Base-by-base conservation (phyloP, 2,113 vertebrate species). In the Polypterus bichir region DNA sequence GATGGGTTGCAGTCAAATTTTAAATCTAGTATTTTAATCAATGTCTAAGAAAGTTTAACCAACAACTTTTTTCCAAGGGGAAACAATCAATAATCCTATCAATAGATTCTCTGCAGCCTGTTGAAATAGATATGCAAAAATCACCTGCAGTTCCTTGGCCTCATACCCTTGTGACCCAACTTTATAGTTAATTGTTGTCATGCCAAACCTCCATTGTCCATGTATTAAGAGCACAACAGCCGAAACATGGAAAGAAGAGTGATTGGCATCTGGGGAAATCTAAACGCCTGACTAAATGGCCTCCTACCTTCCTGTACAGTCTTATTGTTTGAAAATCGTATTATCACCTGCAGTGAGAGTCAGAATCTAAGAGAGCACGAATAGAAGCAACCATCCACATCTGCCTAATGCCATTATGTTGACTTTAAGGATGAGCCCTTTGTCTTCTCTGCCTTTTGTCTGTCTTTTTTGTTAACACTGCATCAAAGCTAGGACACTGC, bases 271-370 rank as follows among this genome's bases (percentile, higher is more conserved):
- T 49, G 62, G 70, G 54, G 73, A 69, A 77, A 76, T 66, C 9
- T 46, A 55, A 70, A 69, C 70, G 71, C 55, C 10, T 62, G n/a
- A 5, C 57, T 44, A 46, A 71, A 61, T 68, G 69, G 70, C 64
- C 73, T 54, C 63, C 68, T 68, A 49, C 70, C 55, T 63, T 61
- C 66, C 62, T 54, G 9, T 67, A 68, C 55, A 1, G 60, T 46
- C 56, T 45, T 6, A 5, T 3, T 67, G 69, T 76, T 72, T 76
- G 71, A 72, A 74, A 67, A 71, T 73, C 51, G 11, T 5, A 74
- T 74, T 64, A 79, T 65, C 51, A 64, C 70, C 67, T 70, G 68
- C 73, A 47, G 72, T 54, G 62, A 27, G 48, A 65, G 72, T 63
- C 68, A 48, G 70, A 62, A 6, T 61, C 62, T 63, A 72, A 66